Evolutionary conservation across 1,140 invertebrate species (phyloP).

Genomic region (Brachionus calyciflorus): DNA sequence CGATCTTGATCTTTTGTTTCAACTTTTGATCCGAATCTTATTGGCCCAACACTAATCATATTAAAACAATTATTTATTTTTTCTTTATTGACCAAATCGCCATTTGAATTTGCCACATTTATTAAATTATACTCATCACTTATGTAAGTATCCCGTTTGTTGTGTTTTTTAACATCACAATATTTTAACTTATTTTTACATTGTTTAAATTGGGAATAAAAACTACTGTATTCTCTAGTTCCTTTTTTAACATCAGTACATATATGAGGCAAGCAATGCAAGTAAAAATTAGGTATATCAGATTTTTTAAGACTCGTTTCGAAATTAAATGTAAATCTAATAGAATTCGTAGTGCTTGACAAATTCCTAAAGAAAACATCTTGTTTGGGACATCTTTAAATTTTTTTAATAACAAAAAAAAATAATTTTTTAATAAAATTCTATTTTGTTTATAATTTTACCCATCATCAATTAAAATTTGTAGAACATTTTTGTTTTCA

Average conservation of each 20-base stretch:
- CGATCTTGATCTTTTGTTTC: not conserved
- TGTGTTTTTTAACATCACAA: not conserved
- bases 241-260: not conserved
- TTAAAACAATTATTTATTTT: not conserved
- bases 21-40: not conserved
- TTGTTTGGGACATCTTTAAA: not conserved
- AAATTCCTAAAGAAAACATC: not conserved
- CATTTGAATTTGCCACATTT: not conserved
- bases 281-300: not conserved
- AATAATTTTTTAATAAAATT: not conserved
- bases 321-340: not conserved
- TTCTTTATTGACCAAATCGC: not conserved
- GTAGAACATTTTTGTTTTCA: not conserved
- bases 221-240: not conserved
- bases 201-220: constrained; percentile 1
- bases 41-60: not conserved
- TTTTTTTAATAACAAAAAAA: not conserved
- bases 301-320: not conserved
- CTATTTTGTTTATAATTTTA: not conserved
- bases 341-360: not conserved
- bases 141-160: not conserved
- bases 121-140: not conserved
- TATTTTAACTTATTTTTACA: not conserved
- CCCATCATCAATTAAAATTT: constrained; percentile 7
- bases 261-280: not conserved